phyloP scores from a whole-genome alignment of 2,113 vertebrate genomes.

The Catharus fuscescens region DNA sequence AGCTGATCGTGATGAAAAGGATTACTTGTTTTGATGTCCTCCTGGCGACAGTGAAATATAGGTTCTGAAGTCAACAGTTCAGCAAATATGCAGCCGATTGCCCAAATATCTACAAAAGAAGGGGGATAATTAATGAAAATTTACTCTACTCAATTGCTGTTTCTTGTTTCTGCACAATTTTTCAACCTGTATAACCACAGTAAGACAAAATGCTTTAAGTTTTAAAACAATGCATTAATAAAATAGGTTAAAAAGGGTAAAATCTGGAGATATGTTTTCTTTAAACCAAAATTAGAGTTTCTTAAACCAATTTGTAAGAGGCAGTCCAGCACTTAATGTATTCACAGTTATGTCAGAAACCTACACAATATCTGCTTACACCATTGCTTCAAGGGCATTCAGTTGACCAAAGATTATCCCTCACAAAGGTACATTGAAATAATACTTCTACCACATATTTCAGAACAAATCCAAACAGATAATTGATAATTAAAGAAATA shows the following conservation, averaged over 20 bases:
- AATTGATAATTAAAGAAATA: not conserved
- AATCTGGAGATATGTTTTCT: not conserved
- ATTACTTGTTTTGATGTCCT: constrained; percentile 99
- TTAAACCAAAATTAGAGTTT: not conserved
- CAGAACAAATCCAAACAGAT: not conserved
- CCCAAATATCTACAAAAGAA: constrained; percentile 91
- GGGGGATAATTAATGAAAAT: not conserved
- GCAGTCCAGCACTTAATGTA: not conserved
- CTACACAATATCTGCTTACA: not conserved
- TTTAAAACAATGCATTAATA: not conserved
- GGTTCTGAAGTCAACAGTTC: constrained; percentile 97
- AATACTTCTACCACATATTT: not conserved
- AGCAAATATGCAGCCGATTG: constrained; percentile 99
- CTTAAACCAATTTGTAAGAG: not conserved
- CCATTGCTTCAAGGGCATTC: not conserved
- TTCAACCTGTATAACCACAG: not conserved
- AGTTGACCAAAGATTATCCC: not conserved
- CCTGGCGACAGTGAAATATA: constrained; percentile 98
- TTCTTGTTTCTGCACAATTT: not conserved
- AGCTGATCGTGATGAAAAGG: constrained; percentile 98
- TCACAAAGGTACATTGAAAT: not conserved
- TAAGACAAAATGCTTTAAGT: not conserved
- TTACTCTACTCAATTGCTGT: not conserved
- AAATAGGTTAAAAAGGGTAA: not conserved
- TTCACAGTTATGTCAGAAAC: not conserved